Evolutionary conservation across 2,888 invertebrate species (phyloP).

Genomic region (Hetaerina titia): DNA sequence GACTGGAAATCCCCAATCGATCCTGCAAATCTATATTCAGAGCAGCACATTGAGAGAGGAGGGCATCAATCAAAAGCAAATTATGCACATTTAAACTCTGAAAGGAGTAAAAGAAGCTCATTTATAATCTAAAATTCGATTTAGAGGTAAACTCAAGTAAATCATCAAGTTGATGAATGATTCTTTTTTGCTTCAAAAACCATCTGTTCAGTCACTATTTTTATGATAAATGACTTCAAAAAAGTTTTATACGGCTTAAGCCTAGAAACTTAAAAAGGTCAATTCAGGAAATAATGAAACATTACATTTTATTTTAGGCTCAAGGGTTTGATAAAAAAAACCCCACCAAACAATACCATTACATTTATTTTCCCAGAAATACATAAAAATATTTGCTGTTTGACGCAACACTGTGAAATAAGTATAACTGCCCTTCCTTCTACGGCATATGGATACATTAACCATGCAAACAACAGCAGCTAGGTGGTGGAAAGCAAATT

Average conservation of each 20-base stretch:
- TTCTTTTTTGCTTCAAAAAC: not conserved
- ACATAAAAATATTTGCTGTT: too few species aligned
- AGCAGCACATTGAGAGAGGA: not conserved
- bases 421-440: not conserved
- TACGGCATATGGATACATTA: not conserved
- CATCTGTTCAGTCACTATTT: not conserved
- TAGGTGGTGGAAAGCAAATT: not conserved
- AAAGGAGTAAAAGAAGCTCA: not conserved
- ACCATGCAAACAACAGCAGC: not conserved
- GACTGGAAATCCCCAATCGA: not conserved
- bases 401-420: too few species aligned
- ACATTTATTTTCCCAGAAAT: too few species aligned
- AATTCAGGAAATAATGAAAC: not conserved
- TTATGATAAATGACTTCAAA: not conserved
- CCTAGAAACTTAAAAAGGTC: not conserved
- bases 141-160: not conserved
- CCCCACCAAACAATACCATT: too few species aligned
- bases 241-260: not conserved
- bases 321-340: too few species aligned
- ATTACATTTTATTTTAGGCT: not conserved
- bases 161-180: not conserved
- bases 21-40: not conserved
- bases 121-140: not conserved
- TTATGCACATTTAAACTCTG: not conserved
- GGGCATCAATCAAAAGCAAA: not conserved